phyloP scores from a whole-genome alignment of 1,140 invertebrate species.

The Brachionus plicatilis region DNA sequence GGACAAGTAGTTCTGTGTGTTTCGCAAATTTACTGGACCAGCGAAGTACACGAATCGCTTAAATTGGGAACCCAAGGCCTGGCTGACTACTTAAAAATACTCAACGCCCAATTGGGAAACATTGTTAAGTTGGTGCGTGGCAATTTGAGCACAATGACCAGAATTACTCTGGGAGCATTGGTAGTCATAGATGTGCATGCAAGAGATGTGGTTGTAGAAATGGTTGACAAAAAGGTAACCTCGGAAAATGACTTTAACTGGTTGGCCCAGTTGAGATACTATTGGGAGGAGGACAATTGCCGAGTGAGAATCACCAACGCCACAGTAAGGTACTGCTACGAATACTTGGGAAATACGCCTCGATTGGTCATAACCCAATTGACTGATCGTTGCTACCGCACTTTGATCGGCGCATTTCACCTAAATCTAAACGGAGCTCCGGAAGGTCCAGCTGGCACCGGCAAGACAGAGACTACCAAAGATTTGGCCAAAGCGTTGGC shows the following conservation, averaged over 20 bases:
- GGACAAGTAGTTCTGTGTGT: constrained; percentile 56
- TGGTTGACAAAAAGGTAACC: constrained; percentile 46
- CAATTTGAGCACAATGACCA: constrained; percentile 53
- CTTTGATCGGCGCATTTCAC: constrained; percentile 54
- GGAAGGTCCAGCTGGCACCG: constrained; percentile 61
- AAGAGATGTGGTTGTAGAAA: constrained; percentile 49
- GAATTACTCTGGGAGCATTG: constrained; percentile 54
- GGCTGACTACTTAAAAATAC: constrained; percentile 47
- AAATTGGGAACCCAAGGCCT: background rate
- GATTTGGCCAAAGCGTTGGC: constrained; percentile 57
- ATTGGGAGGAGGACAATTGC: constrained; percentile 52
- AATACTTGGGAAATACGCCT: constrained; percentile 56
- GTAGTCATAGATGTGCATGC: constrained; percentile 53
- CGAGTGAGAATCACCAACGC: constrained; percentile 55
- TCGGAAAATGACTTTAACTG: constrained; percentile 56
- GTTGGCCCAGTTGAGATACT: constrained; percentile 56
- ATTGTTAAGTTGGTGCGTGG: constrained; percentile 56
- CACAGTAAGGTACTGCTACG: constrained; percentile 55
- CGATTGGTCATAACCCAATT: constrained; percentile 56
- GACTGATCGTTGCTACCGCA: constrained; percentile 56
- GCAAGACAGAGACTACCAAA: constrained; percentile 63
- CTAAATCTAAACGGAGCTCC: constrained; percentile 54
- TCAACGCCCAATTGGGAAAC: constrained; percentile 50
- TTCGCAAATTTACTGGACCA: constrained; percentile 56
- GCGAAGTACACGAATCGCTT: constrained; percentile 52